Percentiles rank a stretch among this genome's conserved stretches.
These are phyloP conservation scores for Bubo blakistoni DNA, from an alignment of 2,113 vertebrate species.

Conservation along the genomic window DNA sequence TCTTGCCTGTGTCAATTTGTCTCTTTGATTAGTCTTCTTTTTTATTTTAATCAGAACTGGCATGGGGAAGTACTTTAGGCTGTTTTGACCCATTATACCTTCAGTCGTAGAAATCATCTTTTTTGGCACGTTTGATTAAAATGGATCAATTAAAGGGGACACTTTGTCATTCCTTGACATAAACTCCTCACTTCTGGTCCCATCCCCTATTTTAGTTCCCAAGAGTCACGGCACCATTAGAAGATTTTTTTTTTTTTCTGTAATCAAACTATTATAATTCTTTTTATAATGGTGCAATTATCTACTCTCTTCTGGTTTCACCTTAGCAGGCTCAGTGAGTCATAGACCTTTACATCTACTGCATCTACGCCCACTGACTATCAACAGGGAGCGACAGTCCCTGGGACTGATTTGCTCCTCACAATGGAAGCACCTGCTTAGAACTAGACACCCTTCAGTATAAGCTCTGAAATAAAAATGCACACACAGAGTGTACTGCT, in stretches of 20 bases:
- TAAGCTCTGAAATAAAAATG: background rate
- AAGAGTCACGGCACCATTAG: background rate
- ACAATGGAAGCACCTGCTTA: background rate
- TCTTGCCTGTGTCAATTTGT: background rate
- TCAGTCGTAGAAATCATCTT: background rate
- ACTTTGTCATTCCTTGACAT: background rate
- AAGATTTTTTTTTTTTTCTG: background rate
- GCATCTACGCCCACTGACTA: slow-evolving; percentile 40
- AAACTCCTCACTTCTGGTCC: background rate
- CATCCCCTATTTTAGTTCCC: background rate
- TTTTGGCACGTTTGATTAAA: background rate
- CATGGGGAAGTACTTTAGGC: background rate
- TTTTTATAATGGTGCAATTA: slow-evolving; percentile 59
- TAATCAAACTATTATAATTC: slow-evolving; percentile 45
- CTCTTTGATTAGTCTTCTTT: background rate
- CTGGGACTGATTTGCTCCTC: background rate
- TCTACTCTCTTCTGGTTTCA: slow-evolving; percentile 49
- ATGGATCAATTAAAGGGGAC: slow-evolving; percentile 2
- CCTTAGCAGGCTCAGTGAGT: slow-evolving; percentile 49
- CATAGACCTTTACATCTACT: slow-evolving; percentile 48
- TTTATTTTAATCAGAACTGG: slow-evolving; percentile 4
- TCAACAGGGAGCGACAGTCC: slow-evolving; percentile 39
- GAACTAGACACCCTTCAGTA: background rate
- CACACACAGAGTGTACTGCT: background rate
- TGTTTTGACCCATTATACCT: slow-evolving; percentile 6